Base-by-base conservation (phyloP, 2,888 invertebrate species). In the Horisme vitalbata region DNA sequence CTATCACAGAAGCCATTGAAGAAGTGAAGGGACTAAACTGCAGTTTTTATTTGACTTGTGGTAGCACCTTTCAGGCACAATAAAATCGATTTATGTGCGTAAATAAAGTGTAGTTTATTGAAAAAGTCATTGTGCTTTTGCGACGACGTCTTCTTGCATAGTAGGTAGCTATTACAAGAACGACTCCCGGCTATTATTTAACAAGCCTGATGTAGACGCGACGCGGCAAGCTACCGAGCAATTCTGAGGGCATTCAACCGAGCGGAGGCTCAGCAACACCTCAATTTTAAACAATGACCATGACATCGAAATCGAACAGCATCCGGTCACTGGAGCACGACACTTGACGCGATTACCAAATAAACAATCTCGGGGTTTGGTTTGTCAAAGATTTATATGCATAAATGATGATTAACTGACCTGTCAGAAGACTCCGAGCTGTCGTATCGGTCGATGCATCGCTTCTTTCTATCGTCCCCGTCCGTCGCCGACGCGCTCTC, bases 401-500 rank as follows among this genome's bases (percentile, higher is more conserved):
- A 61, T 56, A 75, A 70, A 69, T 58, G 24, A 28, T 54, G 39
- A 50, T 52, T 36, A 56, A 79, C 91, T 92, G 84, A 96, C 96
- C 96, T 96, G 95, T 96, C 96, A 89, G 96, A 96, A 75, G 96
- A 96, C 91, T 96, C 96, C 73, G 96, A 96, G 86, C 96, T 96
- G 92, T 97, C 96, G 91, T 95, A 96, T 91, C 96, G 93, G 93
- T 96, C 96, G 83, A 95, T 92, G 90, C 96, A 95, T 89, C 96
- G 92, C 90, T 95, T 96, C 90, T 94, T 95, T 83, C 94, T 92
- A 77, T 92, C 93, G 67, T 92, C 93, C 49, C 88, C 84, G 51
- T 79, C 74, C 61, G 65, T 74, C 52, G 59, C 34, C 3, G 34
- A 35, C 30, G 41, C 59, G 65, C 63, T 83, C 72, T 67, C 67